Percentiles rank a stretch among this genome's conserved stretches.
phyloP scores from a whole-genome alignment of 1,140 invertebrate species.

The Centruroides vittatus region DNA sequence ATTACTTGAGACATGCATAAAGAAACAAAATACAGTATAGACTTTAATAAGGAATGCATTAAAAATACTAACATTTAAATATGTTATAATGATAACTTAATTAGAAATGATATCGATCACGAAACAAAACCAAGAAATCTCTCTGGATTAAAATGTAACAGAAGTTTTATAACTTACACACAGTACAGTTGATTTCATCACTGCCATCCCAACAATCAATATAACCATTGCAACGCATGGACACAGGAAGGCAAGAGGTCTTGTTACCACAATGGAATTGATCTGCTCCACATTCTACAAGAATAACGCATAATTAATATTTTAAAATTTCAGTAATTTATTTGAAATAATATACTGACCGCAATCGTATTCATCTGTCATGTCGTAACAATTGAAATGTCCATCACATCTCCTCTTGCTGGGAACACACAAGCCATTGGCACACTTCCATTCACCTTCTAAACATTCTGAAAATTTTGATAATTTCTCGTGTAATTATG shows the following conservation, averaged over 20 bases:
- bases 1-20: too few species aligned
- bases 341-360: conserved; percentile 39
- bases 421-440: conserved; percentile 10
- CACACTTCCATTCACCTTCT: conserved; percentile 34
- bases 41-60: too few species aligned
- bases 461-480: conserved; percentile 1
- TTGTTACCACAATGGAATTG: conserved; percentile 61
- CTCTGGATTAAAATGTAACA: too few species aligned
- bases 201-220: conserved; percentile 64
- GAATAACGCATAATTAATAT: not conserved
- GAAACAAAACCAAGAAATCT: too few species aligned
- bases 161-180: conserved; percentile 31
- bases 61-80: too few species aligned
- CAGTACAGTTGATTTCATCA: conserved; percentile 57
- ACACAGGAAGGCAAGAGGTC: conserved; percentile 53
- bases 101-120: too few species aligned
- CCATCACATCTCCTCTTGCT: conserved; percentile 34
- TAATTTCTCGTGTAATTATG: not conserved
- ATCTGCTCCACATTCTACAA: conserved; percentile 49
- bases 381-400: conserved; percentile 58
- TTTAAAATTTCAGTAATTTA: too few species aligned
- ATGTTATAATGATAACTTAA: too few species aligned
- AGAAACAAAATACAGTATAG: too few species aligned
- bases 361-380: conserved; percentile 61
- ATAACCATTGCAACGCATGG: conserved; percentile 54